Evolutionary conservation across 2,888 invertebrate genomes (phyloP), one percentile per base, ranked within the genome.

Genomic region (Himalopsyche japonica): DNA sequence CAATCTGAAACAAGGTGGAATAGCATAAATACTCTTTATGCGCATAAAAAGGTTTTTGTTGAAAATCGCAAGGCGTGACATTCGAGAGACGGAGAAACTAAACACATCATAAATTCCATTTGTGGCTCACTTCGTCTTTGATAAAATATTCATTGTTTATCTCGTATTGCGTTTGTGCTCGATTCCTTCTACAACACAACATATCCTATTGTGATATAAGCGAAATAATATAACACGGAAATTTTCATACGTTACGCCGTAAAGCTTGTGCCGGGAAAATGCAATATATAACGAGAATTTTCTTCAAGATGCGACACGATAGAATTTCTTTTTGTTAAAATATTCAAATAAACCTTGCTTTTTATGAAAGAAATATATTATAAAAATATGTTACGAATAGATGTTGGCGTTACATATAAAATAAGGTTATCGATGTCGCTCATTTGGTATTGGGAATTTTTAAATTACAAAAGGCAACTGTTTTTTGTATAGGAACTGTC

Each of bases 81-180:
- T 24, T 70, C 70, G 70, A 24, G 27, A 20, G 20, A 20, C 57
- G n/a, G 57, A 57, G 57, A 57, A 57, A 57, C 57, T 57, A 57
- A 32, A 79, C 80, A 80, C 85, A 85, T 82, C 85, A 82, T 80
- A 80, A 82, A 85, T 85, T 85, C 85, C 80, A 85, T 85, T 85
- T 85, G 85, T 85, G 49, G 43, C 30, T 49, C 57, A 70, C 80
- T 47, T 47, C 79, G 24, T 47, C 82, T 84, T 82, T 82, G 82
- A 85, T 85, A 85, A 85, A 85, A 85, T 82, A 85, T 85, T 85
- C 85, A 85, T 85, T 85, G 85, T 76, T 82, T 82, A 85, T 82
- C 80, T 79, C 76, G 30, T 34, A 30, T 76, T 76, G 76, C 76
- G 76, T 76, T 76, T 30, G 76, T 34, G 76, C 34, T 76, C 76